Base-by-base conservation (phyloP, 92 coral and sea anemone genomes). In the Siderastrea radians region DNA sequence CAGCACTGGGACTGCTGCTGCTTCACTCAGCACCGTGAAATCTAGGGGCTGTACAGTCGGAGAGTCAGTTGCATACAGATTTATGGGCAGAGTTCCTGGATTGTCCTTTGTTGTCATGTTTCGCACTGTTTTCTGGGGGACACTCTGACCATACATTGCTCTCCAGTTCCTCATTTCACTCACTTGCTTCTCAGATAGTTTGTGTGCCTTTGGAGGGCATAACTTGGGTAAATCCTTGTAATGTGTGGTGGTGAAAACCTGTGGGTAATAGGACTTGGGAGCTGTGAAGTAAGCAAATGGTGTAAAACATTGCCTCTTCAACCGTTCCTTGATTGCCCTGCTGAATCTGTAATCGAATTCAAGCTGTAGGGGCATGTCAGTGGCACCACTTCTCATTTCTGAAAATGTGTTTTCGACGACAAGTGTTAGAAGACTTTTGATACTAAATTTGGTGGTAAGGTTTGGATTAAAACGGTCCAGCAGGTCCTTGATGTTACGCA, bases 41-140 rank as follows among this genome's bases (percentile, higher is more conserved):
- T 89, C 90, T 47, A 67, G 90, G 47, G 91, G 88, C 90, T 80
- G 83, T 45, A 64, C 93, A 86, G 80, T 63, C 74, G 84, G 90
- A 86, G 87, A 75, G 76, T 85, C 87, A 2, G 83, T 87, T 75
- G 95, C 92, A 88, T 91, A 91, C 72, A 91, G 86, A 88, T 91
- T 67, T 54, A 91, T 88, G 38, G 94, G 94, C 86, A 83, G 92
- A 77, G 89, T 91, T 81, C 92, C 94, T 64, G 86, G 89, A 80
- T 88, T 88, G 82, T 92, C 92, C 82, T 91, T 91, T 38, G 91
- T 91, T 45, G 82, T 91, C 94, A 91, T 87, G 82, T 91, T 91
- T 3, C 86, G 86, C n/a, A 91, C 94, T 75, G 94, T 87, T 64
- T 81, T 87, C 84, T 86, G 91, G 52, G 93, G 90, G 38, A 26